Percentiles rank a stretch among this genome's conserved stretches.
Conservation (phyloP, 1,140 invertebrate species). For the Pteromalus puparum region DNA sequence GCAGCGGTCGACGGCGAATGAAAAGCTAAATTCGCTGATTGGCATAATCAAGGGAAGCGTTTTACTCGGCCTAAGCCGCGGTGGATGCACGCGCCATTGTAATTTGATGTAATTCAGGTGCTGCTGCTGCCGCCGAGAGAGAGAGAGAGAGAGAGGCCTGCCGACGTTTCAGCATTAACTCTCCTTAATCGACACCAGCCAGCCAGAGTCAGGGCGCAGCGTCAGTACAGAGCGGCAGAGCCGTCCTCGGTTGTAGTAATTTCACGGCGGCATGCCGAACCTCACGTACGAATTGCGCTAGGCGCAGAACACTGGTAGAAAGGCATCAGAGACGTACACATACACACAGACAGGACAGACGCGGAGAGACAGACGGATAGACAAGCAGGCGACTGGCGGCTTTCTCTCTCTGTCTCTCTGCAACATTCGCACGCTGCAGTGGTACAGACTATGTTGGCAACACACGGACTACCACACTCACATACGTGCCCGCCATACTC, state of each 20-base stretch:
- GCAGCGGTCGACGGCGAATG: neutral
- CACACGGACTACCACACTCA: neutral
- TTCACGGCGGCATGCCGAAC: slow-evolving; percentile 13
- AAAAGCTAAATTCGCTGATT: slow-evolving; percentile 6
- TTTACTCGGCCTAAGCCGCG: neutral
- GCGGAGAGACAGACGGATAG: neutral
- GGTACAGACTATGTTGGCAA: neutral
- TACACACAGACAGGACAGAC: neutral
- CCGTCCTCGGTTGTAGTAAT: neutral
- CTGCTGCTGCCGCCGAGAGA: neutral
- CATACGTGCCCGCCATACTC: slow-evolving; percentile 8
- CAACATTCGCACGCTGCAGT: neutral
- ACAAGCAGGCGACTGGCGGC: neutral
- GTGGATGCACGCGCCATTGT: neutral
- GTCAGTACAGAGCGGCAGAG: neutral
- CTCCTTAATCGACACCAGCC: neutral
- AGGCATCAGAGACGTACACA: neutral
- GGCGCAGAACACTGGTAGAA: neutral
- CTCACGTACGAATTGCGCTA: neutral
- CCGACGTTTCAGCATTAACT: neutral
- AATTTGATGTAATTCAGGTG: slow-evolving; percentile 14
- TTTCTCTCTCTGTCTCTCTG: too few relatives aligned
- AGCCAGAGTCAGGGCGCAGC: neutral
- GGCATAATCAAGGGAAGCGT: slow-evolving; percentile 19
- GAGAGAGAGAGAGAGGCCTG: too few relatives aligned